Evolutionary conservation across 1,140 invertebrate genomes (phyloP), one percentile per base, ranked within the genome.

Genomic region (Lutraria rhynchaena): DNA sequence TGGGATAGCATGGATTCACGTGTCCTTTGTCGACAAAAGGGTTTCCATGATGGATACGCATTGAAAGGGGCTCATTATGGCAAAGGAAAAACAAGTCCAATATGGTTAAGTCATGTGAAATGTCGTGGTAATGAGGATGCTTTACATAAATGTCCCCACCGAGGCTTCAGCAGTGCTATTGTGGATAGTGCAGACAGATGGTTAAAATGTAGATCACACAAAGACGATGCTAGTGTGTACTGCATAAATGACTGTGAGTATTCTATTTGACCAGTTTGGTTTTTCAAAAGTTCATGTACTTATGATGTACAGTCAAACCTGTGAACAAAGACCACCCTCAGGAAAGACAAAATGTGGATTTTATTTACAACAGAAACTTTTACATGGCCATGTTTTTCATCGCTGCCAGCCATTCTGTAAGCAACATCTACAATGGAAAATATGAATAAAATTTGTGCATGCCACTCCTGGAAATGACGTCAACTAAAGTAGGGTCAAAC

Each of bases 191-290:
- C 53, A 41, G 61, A 82, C 17, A 74, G 75, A n/a, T 87, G 33
- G 71, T 86, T 31, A 31, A 85, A 82, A 13, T 74, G 90, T 76
- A 76, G 81, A 19, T 83, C 75, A n/a, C 90, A 91, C 53, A 65
- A 82, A 17, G 82, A 87, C 55, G 90, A 91, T 85, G 90, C 89
- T 37, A 82, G 86, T 53, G 89, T 90, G 0, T 88, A 88, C 63
- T 91, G 90, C 61, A 88, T 84, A 55, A 86, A 86, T 55, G 86
- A 87, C 77, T 87, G 90, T 91, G 81, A 85, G 83, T 65, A n/a
- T n/a, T 53, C 4, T 53, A 24, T 53, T 41, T 41, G 5, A n/a
- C n/a, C n/a, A n/a, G n/a, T n/a, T n/a, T n/a, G n/a, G n/a, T n/a
- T n/a, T n/a, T n/a, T n/a, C n/a, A n/a, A n/a, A n/a, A n/a, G n/a